These are phyloP conservation scores for Dendroctonus ponderosae DNA, from an alignment of 1,140 invertebrate genomes.

Conservation along the genomic window DNA sequence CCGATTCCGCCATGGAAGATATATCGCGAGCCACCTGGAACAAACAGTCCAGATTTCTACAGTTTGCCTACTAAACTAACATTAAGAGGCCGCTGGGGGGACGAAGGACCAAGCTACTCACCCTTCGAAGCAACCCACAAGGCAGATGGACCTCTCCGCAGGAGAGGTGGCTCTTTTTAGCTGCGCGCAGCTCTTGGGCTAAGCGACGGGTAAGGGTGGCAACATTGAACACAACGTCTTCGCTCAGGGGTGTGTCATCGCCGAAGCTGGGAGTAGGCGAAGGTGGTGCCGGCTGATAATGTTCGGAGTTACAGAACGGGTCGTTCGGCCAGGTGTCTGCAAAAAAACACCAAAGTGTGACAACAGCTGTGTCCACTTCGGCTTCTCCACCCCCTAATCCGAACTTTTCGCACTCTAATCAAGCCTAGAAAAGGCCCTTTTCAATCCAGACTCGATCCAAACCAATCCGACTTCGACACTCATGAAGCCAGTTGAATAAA, in stretches of 20 bases:
- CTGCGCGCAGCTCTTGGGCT: conserved; percentile 72
- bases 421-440: too few species aligned
- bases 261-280: conserved; percentile 2
- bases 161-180: conserved; percentile 72
- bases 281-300: conserved; percentile 18
- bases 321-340: conserved; percentile 38
- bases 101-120: conserved; percentile 3
- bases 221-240: conserved; percentile 45
- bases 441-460: too few species aligned
- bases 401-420: too few species aligned
- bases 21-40: conserved; percentile 65
- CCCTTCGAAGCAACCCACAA: conserved; percentile 70
- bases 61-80: neutral
- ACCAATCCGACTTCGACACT: too few species aligned
- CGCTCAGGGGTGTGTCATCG: conserved; percentile 18
- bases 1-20: conserved; percentile 74
- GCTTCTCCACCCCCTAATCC: too few species aligned
- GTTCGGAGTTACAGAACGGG: conserved; percentile 23
- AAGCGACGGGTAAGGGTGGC: conserved; percentile 65
- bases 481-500: neutral
- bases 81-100: neutral
- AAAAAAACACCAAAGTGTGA: conserved; percentile 12
- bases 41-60: conserved; percentile 1
- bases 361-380: too few species aligned
- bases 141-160: conserved; percentile 80